These are phyloP conservation scores for Sinocyclocheilus rhinocerous DNA, from an alignment of 2,113 vertebrate species.

Conservation along the genomic window DNA sequence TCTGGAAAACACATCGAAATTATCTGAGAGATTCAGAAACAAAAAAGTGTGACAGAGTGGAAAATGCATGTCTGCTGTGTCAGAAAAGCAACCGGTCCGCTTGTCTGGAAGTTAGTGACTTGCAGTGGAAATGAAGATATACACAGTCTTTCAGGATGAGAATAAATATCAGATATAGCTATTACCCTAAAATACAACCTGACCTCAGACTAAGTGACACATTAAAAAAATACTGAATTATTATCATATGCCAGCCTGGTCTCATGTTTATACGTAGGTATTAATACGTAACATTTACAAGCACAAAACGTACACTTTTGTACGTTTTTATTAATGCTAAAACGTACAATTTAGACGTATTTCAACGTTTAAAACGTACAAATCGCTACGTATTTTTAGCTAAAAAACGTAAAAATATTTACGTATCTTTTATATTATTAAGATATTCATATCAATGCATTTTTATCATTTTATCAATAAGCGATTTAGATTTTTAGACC, in stretches of 20 bases:
- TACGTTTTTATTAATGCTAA: no score
- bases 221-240: neutral
- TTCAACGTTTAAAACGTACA: no score
- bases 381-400: no score
- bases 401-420: no score
- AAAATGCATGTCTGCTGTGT: constrained; percentile 9
- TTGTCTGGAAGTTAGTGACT: neutral
- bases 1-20: constrained; percentile 13
- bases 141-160: neutral
- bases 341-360: no score
- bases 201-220: neutral
- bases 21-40: constrained; percentile 10
- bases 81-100: neutral
- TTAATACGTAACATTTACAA: no score
- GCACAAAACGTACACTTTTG: no score
- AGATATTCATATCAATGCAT: no score
- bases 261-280: no score
- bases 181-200: neutral
- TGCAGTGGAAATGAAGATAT: neutral
- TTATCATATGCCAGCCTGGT: neutral
- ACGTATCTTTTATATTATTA: no score
- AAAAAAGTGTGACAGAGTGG: neutral
- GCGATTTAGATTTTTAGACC: no score
- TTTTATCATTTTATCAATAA: no score
- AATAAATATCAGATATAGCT: constrained; percentile 5